Conservation (phyloP, 1,140 invertebrate species). For the Pantala flavescens region DNA sequence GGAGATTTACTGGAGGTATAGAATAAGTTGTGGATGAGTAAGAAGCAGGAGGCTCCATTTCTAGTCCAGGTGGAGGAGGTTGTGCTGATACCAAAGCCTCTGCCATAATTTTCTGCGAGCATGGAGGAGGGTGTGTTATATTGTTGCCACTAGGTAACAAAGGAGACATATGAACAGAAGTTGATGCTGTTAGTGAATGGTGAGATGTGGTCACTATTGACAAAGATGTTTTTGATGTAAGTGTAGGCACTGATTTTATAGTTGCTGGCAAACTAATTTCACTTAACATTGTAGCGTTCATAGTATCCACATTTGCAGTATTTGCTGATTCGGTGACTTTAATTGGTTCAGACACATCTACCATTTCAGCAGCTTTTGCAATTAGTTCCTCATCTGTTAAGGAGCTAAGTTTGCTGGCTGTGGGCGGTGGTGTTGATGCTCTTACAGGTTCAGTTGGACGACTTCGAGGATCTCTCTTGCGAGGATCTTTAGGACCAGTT, state of each 20-base stretch:
- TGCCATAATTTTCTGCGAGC: not conserved
- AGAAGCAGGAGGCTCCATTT: not conserved
- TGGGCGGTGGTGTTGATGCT: conserved; percentile 21
- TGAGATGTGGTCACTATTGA: not conserved
- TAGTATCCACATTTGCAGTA: not conserved
- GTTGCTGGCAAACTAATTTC: not conserved
- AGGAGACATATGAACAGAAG: not conserved
- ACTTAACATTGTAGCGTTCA: not conserved
- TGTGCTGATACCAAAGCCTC: not conserved
- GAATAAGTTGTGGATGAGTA: not conserved
- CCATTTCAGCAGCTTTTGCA: conserved; percentile 42
- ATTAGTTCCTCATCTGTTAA: conserved; percentile 44
- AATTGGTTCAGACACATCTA: conserved; percentile 34
- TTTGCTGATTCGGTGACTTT: not conserved
- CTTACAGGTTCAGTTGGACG: not conserved
- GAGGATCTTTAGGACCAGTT: conserved; percentile 15
- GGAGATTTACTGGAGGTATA: not conserved
- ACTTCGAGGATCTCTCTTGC: not conserved
- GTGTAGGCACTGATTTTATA: not conserved
- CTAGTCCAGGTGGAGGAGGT: not conserved
- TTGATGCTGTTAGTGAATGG: not conserved
- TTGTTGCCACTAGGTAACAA: not conserved
- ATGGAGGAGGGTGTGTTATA: not conserved
- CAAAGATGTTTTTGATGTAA: not conserved
- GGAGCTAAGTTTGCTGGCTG: conserved; percentile 37